Evolutionary conservation across 2,888 invertebrate species (phyloP).

Genomic region (Lacanobia wlatinum): DNA sequence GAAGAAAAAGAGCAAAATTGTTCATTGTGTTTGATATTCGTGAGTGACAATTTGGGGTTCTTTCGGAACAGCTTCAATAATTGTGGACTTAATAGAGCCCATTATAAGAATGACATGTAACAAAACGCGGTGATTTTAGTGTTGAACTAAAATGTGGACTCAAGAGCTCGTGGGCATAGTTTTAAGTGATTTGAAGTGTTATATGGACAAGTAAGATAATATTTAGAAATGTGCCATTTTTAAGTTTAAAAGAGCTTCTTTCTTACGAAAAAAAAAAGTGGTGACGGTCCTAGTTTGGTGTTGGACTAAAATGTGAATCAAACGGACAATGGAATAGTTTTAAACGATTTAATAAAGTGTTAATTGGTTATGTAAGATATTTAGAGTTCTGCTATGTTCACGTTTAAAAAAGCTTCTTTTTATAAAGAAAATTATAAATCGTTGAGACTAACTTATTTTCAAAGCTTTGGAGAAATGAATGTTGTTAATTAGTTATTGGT

Average conservation of each 20-base stretch:
- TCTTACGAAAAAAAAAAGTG: not conserved
- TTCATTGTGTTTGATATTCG: not conserved
- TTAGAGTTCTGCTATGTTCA: not conserved
- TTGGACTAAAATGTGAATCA: not conserved
- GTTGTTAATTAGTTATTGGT: constrained; percentile 18
- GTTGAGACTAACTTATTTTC: not conserved
- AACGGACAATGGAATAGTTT: not conserved
- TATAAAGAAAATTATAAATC: not conserved
- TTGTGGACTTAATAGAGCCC: not conserved
- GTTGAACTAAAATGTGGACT: not conserved
- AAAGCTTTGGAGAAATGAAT: not conserved
- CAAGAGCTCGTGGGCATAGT: not conserved
- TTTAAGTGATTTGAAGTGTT: constrained; percentile 15
- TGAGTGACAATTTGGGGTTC: constrained; percentile 3
- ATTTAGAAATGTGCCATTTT: not conserved
- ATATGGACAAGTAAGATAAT: constrained; percentile 16
- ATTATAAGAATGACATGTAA: not conserved
- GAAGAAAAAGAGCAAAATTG: not conserved
- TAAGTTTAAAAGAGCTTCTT: not conserved
- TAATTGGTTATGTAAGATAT: constrained; percentile 8
- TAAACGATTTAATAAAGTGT: constrained; percentile 9
- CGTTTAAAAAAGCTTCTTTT: not conserved
- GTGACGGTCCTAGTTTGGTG: not conserved
- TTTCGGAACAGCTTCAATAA: not conserved
- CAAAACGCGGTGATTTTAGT: not conserved